Evolutionary conservation across 1,140 invertebrate species (phyloP), one percentile per base, ranked within the genome.

Genomic region (Charaxes varanes): DNA sequence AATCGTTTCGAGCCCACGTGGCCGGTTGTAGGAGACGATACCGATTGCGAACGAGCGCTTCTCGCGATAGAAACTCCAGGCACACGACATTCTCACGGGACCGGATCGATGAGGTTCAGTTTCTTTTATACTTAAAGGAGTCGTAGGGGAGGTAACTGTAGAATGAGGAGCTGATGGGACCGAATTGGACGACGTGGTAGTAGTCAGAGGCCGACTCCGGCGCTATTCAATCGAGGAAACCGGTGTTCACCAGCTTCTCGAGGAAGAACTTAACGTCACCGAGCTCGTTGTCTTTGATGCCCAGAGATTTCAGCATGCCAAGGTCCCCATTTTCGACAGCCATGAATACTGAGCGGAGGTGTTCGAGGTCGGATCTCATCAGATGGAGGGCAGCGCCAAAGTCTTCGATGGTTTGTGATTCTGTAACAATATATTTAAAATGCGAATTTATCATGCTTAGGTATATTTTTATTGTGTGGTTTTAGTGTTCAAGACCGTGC

Each of bases 201-300:
- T 86, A 87, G 68, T 86, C 85, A 86, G 87, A 88, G 87, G 86
- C 86, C 68, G 86, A 87, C 85, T 88, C 87, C 84, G 86, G 87
- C 68, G 87, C 87, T 86, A 87, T 88, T 94, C 92, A 97, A 87
- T 97, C 95, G 64, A 98, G 90, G 86, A 98, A 98, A 47, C 96
- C 96, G 43, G 96, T 98, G 81, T 97, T 96, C 24, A 97, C 94
- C 48, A 98, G 89, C 85, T 97, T 97, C 85, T 98, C 96, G 43
- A 97, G 88, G 87, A 98, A 98, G 86, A 98, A 98, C 72, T 97
- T 97, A 13, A 98, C 95, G 70, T 98, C 96, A n/a, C 95, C 95
- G 15, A 97, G 86, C 73, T 98, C 96, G 0, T 95, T 96, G 78
- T 97, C 95, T 81, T 97, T 96, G 72, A 97, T 97, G 26, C 96